These are phyloP conservation scores for Hermaeophaga mercurialis DNA, from an alignment of 2,888 invertebrate genomes.

Conservation along the genomic window DNA sequence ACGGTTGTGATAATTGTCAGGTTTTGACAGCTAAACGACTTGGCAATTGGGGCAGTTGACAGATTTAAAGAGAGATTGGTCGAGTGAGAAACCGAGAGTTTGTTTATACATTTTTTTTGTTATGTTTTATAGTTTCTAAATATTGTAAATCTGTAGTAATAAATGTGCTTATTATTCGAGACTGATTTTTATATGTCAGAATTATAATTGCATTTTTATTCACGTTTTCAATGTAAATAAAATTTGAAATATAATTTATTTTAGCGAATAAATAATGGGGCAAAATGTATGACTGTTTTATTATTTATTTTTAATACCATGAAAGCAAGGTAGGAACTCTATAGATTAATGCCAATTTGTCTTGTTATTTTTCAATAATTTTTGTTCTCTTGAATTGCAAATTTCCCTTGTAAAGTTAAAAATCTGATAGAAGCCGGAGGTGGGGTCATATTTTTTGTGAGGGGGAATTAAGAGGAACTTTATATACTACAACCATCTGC, in stretches of 20 bases:
- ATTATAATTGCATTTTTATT: constrained; percentile 39
- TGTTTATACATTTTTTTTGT: constrained; percentile 20
- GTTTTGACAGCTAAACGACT: not conserved
- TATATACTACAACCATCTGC: no score
- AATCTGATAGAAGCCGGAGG: no score
- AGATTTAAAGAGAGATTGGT: not conserved
- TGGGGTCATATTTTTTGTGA: no score
- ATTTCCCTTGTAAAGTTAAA: no score
- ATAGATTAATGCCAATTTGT: no score
- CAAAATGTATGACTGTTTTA: not conserved
- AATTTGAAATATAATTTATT: constrained; percentile 18
- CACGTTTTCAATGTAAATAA: constrained; percentile 28
- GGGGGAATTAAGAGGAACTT: no score
- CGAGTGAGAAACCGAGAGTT: constrained; percentile 1
- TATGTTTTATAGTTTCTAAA: constrained; percentile 20
- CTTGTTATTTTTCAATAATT: no score
- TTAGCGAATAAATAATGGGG: constrained; percentile 25
- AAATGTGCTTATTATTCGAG: constrained; percentile 40
- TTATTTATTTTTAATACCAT: not conserved
- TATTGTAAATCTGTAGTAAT: constrained; percentile 13
- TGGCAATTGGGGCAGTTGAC: constrained; percentile 1
- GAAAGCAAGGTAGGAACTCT: no score
- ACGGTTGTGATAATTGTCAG: not conserved
- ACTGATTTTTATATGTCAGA: constrained; percentile 31
- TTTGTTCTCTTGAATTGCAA: no score